Evolutionary conservation across 2,113 vertebrate genomes (phyloP).

Genomic region (Anolis sagrei): DNA sequence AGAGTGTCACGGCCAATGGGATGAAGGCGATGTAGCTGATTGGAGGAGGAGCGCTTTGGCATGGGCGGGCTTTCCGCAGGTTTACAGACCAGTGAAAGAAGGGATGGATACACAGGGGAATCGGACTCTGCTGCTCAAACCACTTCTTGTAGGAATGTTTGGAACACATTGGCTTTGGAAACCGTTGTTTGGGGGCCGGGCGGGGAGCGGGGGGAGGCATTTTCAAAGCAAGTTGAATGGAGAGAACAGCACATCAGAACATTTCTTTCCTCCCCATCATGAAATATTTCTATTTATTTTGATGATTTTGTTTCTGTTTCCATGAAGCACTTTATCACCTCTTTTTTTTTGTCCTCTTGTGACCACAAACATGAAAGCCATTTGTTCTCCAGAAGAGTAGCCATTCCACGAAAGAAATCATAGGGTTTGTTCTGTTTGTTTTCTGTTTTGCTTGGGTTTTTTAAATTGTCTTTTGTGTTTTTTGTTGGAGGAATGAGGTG

Average conservation of each 20-base stretch:
- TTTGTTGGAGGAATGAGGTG: slow-evolving; percentile 57
- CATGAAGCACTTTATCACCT: slow-evolving; percentile 82
- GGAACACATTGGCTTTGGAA: slow-evolving; percentile 59
- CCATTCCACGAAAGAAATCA: slow-evolving; percentile 65
- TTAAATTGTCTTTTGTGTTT: slow-evolving; percentile 54
- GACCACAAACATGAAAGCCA: slow-evolving; percentile 70
- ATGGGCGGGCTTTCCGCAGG: slow-evolving; percentile 64
- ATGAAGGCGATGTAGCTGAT: slow-evolving; percentile 79
- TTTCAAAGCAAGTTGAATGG: slow-evolving; percentile 60
- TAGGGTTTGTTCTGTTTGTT: neutral
- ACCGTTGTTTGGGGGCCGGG: slow-evolving; percentile 37
- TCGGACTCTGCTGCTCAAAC: slow-evolving; percentile 64
- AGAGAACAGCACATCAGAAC: slow-evolving; percentile 61
- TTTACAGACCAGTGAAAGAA: slow-evolving; percentile 63
- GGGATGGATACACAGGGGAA: slow-evolving; percentile 46
- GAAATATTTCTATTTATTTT: slow-evolving; percentile 82
- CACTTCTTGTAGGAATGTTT: slow-evolving; percentile 50
- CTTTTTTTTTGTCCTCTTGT: slow-evolving; percentile 62
- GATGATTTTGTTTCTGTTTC: slow-evolving; percentile 73
- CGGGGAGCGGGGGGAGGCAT: slow-evolving; percentile 24
- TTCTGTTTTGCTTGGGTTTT: slow-evolving; percentile 23
- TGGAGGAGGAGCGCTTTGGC: slow-evolving; percentile 40
- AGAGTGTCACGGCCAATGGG: slow-evolving; percentile 88
- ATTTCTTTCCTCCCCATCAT: slow-evolving; percentile 74
- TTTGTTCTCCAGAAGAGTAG: slow-evolving; percentile 50